Evolutionary conservation across 2,797 vertebrate species (phyloP), one percentile per base, ranked within the genome.

Genomic region (Eptatretus atami): DNA sequence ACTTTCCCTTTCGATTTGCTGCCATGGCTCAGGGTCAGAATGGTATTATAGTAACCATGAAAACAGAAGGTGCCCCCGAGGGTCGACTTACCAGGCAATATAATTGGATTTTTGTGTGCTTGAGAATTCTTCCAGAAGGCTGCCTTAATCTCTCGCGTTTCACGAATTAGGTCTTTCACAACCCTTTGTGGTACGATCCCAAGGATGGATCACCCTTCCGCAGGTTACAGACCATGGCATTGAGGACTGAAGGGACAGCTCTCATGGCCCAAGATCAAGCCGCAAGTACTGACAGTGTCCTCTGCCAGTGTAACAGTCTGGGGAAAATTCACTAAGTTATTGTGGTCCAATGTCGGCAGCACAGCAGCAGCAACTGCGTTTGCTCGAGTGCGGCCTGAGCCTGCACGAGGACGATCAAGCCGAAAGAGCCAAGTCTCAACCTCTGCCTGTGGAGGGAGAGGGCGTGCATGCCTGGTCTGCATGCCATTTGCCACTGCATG

Each of bases 301-400:
- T 44, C 31, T 44, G 31, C 31, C 31, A 44, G 6, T 4, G 31
- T 44, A 44, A 44, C 31, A 44, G 31, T 8, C 31, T 44, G 31
- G 31, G 31, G 3, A 1, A 8, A 44, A 44, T 8, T 44, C 31
- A 8, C 31, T 44, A 8, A 44, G 31, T 3, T 44, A 44, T 44
- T 44, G 31, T 44, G 2, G 6, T 44, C 6, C 31, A 44, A 44
- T 68, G 75, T 74, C 0, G 92, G 68, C 88, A 95, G 72, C 84
- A 84, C 53, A 82, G 81, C 6, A 90, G 68, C 69, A 94, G 72
- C 82, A 81, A 87, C 53, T 71, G 72, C 11, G 92, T 69, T 71
- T 95, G 84, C 71, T 87, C 77, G 0, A 95, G 74, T 63, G 79
- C 69, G 24, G 77, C 69, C 66, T 73, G 31, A n/a, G 78, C 81